Evolutionary conservation across 2,113 vertebrate genomes (phyloP).

Genomic region (Baryphthengus martii): DNA sequence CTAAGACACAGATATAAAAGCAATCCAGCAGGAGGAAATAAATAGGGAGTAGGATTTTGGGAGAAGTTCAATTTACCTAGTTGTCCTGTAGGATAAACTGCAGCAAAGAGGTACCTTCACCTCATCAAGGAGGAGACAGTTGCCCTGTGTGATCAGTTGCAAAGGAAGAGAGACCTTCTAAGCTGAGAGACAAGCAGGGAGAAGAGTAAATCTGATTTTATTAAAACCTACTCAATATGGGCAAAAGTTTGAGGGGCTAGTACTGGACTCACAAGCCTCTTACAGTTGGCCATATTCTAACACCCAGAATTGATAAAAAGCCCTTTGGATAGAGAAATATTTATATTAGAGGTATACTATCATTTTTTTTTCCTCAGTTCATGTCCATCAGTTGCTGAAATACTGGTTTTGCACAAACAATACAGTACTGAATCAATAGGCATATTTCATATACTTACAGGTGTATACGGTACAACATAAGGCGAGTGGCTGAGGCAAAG

Average conservation of each 20-base stretch:
- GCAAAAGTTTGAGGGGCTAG: background rate
- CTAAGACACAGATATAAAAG: background rate
- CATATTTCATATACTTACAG: background rate
- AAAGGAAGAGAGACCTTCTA: background rate
- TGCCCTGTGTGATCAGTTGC: background rate
- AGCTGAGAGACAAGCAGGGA: background rate
- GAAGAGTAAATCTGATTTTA: background rate
- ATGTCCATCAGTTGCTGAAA: background rate
- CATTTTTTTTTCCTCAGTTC: background rate
- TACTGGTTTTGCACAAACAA: background rate
- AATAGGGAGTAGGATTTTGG: background rate
- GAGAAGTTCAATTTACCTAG: background rate
- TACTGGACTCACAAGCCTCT: background rate
- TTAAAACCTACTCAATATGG: background rate
- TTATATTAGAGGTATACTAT: background rate
- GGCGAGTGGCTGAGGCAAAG: background rate
- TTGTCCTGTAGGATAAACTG: background rate
- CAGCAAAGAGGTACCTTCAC: background rate
- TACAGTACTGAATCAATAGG: background rate
- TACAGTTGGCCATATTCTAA: background rate
- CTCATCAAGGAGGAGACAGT: background rate
- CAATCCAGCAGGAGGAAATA: background rate
- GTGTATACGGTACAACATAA: background rate
- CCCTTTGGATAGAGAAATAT: background rate
- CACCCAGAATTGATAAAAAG: fast-evolving